Evolutionary conservation across 1,140 invertebrate species (phyloP).

Genomic region (Venturia canescens): DNA sequence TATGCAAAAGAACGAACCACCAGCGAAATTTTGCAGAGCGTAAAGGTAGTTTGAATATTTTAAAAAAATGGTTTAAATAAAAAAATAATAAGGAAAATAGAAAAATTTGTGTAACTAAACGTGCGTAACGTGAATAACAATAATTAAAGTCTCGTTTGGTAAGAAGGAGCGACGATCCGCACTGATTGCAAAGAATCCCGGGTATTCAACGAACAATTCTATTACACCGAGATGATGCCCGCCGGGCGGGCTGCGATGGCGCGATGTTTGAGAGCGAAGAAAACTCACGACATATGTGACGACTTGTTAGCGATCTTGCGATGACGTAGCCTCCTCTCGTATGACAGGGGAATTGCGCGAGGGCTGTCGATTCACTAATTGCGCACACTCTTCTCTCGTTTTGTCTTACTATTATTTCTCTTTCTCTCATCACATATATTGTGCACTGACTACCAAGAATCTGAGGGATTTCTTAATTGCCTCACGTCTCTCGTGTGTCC

Average conservation of each 20-base stretch:
- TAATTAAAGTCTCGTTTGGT: background rate
- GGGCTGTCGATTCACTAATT: slow-evolving; percentile 69
- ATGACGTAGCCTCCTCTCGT: slow-evolving; percentile 51
- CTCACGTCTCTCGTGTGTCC: slow-evolving; percentile 44
- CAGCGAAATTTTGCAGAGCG: no score
- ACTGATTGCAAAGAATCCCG: slow-evolving; percentile 17
- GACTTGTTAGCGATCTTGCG: slow-evolving; percentile 3
- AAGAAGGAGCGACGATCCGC: background rate
- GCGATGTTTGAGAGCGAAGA: background rate
- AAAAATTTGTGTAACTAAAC: no score
- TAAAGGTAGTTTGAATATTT: no score
- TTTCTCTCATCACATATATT: background rate
- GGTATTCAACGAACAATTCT: slow-evolving; percentile 20
- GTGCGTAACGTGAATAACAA: no score
- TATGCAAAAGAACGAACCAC: no score
- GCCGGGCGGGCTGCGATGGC: background rate
- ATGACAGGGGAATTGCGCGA: slow-evolving; percentile 58
- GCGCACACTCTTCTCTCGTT: slow-evolving; percentile 46
- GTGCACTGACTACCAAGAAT: slow-evolving; percentile 64
- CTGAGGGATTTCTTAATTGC: slow-evolving; percentile 67
- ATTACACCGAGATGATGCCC: background rate
- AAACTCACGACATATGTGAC: background rate
- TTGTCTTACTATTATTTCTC: background rate
- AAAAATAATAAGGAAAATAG: no score
- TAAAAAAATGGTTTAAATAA: no score